These are phyloP conservation scores for Enteromius viviparus DNA, from an alignment of 2,797 vertebrate genomes.

Conservation along the genomic window DNA sequence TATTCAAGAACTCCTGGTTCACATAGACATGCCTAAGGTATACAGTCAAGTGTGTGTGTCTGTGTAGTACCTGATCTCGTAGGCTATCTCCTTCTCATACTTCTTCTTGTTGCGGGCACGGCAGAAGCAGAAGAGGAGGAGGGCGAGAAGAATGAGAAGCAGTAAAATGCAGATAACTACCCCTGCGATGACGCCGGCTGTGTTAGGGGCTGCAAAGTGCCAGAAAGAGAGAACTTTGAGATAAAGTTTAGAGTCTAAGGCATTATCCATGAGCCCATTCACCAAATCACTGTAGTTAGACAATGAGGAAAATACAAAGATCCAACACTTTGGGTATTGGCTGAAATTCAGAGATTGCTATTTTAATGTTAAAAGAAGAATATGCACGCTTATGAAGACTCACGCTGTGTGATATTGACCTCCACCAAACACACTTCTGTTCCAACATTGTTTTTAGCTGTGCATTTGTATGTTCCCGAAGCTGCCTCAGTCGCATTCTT, in stretches of 20 bases:
- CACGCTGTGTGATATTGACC: conserved; percentile 86
- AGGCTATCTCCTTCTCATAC: conserved; percentile 96
- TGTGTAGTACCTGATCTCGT: conserved; percentile 90
- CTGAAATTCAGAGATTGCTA: background rate
- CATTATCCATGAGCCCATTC: background rate
- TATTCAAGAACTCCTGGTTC: background rate
- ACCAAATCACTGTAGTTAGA: background rate
- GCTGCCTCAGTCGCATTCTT: conserved; percentile 85
- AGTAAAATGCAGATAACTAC: conserved; percentile 85
- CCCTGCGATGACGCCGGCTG: conserved; percentile 84
- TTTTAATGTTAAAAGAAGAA: background rate
- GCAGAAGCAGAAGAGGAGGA: conserved; percentile 87
- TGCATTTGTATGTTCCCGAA: conserved; percentile 88
- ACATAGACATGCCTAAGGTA: background rate
- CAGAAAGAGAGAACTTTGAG: conserved; percentile 15
- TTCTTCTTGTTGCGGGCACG: conserved; percentile 90
- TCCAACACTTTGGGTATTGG: background rate
- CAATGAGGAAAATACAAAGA: background rate
- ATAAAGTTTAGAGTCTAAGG: background rate
- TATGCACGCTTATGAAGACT: conserved; percentile 68
- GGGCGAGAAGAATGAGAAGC: conserved; percentile 81
- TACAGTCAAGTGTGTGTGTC: background rate
- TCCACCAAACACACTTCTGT: conserved; percentile 83
- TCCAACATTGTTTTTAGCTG: conserved; percentile 85
- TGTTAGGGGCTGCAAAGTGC: conserved; percentile 83